Evolutionary conservation across 1,140 invertebrate genomes (phyloP), one percentile per base, ranked within the genome.

Genomic region (Mylabris phalerata): DNA sequence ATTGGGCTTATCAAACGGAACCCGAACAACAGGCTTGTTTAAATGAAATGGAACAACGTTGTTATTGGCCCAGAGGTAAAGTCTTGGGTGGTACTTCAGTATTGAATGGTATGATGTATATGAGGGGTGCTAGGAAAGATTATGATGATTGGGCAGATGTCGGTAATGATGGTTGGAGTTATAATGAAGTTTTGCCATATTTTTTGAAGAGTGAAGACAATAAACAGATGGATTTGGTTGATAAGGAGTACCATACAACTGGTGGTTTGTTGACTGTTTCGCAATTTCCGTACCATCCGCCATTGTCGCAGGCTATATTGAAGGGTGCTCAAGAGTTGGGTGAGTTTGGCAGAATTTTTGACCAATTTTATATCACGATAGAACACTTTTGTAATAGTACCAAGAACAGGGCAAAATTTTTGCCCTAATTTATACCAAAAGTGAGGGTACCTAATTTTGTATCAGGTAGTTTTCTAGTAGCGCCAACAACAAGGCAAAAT

Each of bases 101-200:
- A 0, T 84, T 98, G 75, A 98, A 98, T 73, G 93, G 93, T 2
- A 98, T 98, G 94, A 93, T 93, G 76, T 98, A 98, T 73, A 93
- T 97, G 56, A 80, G 95, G 48, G 95, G 95, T 2, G 90, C 93
- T 65, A 82, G 86, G 7, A 84, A 84, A 63, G 95, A 98, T 74
- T 98, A 88, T 74, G 91, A 98, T 70, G 78, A 85, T 47, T 98
- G 95, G 95, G 89, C 89, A 5, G 80, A 79, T 4, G 77, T 87
- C 47, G 95, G 95, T 2, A 93, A 92, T 65, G 77, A 82, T 2
- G 92, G 92, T 25, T 98, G 95, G 95, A 84, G 86, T 13, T 98
- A 91, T 73, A 83, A 90, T 38, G 90, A 94, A 19, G 88, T 94
- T 0, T 77, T 94, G 41, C 91, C 91, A 0, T 94, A 87, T 74